Evolutionary conservation across 2,888 invertebrate genomes (phyloP), one percentile per base, ranked within the genome.

Genomic region (Cataglyphis cursor): DNA sequence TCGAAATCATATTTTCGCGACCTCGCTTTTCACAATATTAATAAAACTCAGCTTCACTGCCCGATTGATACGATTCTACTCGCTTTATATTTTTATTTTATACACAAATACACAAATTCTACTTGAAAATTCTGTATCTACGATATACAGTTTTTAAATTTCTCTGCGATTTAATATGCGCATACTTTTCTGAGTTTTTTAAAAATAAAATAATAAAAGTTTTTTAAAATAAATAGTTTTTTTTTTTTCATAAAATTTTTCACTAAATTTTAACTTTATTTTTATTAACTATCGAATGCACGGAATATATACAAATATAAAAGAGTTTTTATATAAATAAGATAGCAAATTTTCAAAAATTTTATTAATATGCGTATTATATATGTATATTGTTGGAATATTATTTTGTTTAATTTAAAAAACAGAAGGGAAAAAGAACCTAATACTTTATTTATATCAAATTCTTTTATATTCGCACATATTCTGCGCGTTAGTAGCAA

Each of bases 101-200:
- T 21, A 28, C 5, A 18, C 12, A 51, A 51, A 75, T 75, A 24
- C 21, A 24, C 35, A 64, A 75, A 24, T 75, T 75, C 10, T 74
- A 4, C 15, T 64, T 24, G 1, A 66, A 66, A 65, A 41, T 76
- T 75, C 6, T 62, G 8, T 74, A 31, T 35, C 18, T 35, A 9
- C 10, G 10, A 24, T 28, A 75, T 62, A 44, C 21, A 38, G 38
- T 66, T 65, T 66, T 51, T 1, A 18, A 38, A 38, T 76, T 66
- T 68, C n/a, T 68, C 10, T 0, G 10, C 4, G n/a, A 41, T 57
- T 57, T 70, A 31, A 68, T 24, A 15, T 44, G 6, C 18, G 5
- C 15, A 41, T 44, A 6, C n/a, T 24, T 64, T 62, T 73, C 3
- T 8, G 18, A 51, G 12, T n/a, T 65, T 51, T 78, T 41, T 10